A percentile compares a stretch with the other conserved stretches of the same genome.
Evolutionary conservation across 92 coral and sea anemone genomes (phyloP).

Genomic region (Heliopora coerulea): DNA sequence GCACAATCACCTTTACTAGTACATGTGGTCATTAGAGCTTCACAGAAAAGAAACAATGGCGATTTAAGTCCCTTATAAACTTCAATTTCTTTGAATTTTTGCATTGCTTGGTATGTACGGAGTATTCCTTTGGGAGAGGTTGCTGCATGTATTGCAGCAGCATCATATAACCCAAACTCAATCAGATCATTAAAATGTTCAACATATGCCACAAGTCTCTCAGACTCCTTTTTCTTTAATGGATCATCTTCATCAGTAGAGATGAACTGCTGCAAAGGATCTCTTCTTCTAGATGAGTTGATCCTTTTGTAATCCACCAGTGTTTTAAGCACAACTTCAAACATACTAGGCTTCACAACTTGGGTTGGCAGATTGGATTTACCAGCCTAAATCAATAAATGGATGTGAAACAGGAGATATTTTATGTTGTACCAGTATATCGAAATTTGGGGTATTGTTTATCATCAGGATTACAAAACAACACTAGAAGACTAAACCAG

Average conservation of each 20-base stretch:
- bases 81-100: conserved; percentile 82
- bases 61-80: conserved; percentile 54
- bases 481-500: no score
- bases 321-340: conserved; percentile 75
- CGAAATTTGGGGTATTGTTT: no score
- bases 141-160: conserved; percentile 99
- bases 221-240: conserved; percentile 96
- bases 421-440: no score
- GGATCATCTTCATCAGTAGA: conserved; percentile 98
- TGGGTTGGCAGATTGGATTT: conserved; percentile 66
- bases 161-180: conserved; percentile 85
- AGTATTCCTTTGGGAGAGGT: conserved; percentile 91
- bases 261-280: conserved; percentile 67
- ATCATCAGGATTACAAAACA: no score
- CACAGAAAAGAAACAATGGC: conserved; percentile 85
- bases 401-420: not conserved
- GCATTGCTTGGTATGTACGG: conserved; percentile 87
- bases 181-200: conserved; percentile 93
- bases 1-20: conserved; percentile 36
- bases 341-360: conserved; percentile 58
- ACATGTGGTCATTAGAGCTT: conserved; percentile 92
- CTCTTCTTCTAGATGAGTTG: conserved; percentile 66
- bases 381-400: conserved; percentile 59
- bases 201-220: conserved; percentile 79
- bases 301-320: conserved; percentile 76